A percentile compares a stretch with the other conserved stretches of the same genome.
phyloP scores from a whole-genome alignment of 1,140 invertebrate species.

The Cherax quadricarinatus region DNA sequence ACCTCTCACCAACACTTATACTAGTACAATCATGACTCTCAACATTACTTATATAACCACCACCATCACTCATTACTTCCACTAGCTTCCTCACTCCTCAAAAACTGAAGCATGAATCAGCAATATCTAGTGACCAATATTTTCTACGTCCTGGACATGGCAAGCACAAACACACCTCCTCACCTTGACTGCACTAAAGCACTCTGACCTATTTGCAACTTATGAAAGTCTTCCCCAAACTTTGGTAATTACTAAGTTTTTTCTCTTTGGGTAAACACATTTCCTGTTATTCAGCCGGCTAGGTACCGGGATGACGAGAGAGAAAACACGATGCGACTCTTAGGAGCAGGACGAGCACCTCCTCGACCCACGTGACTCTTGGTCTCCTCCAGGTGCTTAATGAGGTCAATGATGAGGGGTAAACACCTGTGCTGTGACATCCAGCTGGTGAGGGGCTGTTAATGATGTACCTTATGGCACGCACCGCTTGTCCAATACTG shows the following conservation, averaged over 20 bases:
- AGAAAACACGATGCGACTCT: neutral
- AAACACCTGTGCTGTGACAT: neutral
- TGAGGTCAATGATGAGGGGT: neutral
- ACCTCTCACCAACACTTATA: no score
- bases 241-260: constrained; percentile 3
- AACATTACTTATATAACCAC: no score
- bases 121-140: no score
- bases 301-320: neutral
- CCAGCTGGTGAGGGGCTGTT: no score
- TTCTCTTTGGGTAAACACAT: neutral
- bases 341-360: neutral
- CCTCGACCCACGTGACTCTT: neutral
- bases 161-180: neutral
- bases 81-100: no score
- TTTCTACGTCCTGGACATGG: no score
- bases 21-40: no score
- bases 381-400: neutral
- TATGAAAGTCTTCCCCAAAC: neutral
- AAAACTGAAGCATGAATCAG: no score
- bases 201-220: constrained; percentile 4
- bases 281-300: neutral
- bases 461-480: no score
- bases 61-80: no score
- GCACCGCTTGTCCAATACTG: no score
- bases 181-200: neutral